Conservation (phyloP, 2,888 invertebrate genomes). For the Acleris emargana region DNA sequence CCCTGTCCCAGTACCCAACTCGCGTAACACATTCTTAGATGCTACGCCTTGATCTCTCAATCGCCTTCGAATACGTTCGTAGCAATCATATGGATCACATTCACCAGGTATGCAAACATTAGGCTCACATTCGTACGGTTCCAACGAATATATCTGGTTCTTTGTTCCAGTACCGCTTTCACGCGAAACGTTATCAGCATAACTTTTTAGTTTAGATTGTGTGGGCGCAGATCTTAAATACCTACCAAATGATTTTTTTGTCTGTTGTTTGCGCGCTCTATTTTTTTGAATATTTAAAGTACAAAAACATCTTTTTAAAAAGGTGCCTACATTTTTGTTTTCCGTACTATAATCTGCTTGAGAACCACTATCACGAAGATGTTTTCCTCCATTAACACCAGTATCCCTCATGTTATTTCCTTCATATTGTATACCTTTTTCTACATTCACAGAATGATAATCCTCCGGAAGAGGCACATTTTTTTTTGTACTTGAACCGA, state of each 20-base stretch:
- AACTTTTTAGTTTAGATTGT: background rate
- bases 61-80: constrained; percentile 41
- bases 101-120: constrained; percentile 41
- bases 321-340: constrained; percentile 38
- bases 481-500: background rate
- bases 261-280: constrained; percentile 4
- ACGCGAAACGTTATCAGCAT: background rate
- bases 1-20: too few relatives aligned
- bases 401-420: background rate
- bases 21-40: too few relatives aligned
- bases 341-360: constrained; percentile 27
- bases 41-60: background rate
- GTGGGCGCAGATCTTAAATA: background rate
- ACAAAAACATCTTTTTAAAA: constrained; percentile 48
- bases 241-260: background rate
- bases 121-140: constrained; percentile 45
- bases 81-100: constrained; percentile 45
- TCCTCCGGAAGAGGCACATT: too few relatives aligned
- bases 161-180: constrained; percentile 9
- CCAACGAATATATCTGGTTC: constrained; percentile 17
- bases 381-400: background rate
- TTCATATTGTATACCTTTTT: background rate
- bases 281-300: constrained; percentile 45
- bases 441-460: background rate
- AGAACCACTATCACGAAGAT: background rate